Base-by-base conservation (phyloP, 2,113 vertebrate genomes). In the Sylvilagus bachmani region DNA sequence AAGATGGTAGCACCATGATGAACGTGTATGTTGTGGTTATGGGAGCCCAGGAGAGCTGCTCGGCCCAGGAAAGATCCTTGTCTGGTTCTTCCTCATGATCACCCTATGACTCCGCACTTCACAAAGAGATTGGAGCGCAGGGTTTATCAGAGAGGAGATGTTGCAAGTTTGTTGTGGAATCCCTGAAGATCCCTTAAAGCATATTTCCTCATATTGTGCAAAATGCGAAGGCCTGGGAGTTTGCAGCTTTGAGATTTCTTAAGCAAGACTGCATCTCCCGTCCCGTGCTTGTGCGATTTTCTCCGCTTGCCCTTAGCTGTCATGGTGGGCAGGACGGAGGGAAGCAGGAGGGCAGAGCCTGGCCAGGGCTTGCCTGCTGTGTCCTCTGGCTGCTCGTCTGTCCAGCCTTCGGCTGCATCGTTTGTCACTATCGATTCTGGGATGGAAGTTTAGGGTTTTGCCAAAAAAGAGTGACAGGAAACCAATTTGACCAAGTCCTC, bases 171-270 rank as follows among this genome's bases (percentile, higher is more conserved):
- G 5, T 73, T 80, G 53, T 12, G 16, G 78, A 89, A 95, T 38
- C 38, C n/a, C 64, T 61, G 82, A 82, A 77, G 19, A 11, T 29
- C 53, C 77, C 53, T 89, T 89, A 70, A 88, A 83, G 19, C 61
- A 31, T 77, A n/a, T 84, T 82, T 83, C 77, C 22, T 77, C 69
- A 5, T 38, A 62, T 91, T 91, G 62, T 62, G 61, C 62, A 87
- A 87, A 82, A 62, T 36, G 24, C 79, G 55, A 88, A 95, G 69
- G 25, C 31, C 77, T 69, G 36, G 44, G 33, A 71, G 33, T 83
- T 55, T 84, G n/a, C 83, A 84, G 21, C 71, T 86, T 85, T 84
- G 83, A 58, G 70, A 87, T 51, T 17, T 27, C 53, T 78, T 84
- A 17, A 71, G 29, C n/a, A 89, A 87, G 29, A 66, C 33, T 58